Percentiles rank a stretch among this genome's conserved stretches.
Conservation (phyloP, 2,888 invertebrate genomes). For the Hetaerina titia region DNA sequence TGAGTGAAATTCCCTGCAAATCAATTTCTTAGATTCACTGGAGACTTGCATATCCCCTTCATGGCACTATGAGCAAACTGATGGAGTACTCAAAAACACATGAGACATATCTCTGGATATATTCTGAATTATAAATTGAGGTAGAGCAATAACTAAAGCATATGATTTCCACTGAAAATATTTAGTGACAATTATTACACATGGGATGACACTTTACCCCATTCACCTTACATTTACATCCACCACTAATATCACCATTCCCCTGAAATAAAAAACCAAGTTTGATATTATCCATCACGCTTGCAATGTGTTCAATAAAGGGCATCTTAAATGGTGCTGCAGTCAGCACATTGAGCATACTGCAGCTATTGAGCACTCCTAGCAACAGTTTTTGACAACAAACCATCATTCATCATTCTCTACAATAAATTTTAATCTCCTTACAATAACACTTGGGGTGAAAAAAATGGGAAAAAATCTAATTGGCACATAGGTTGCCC, state of each 20-base stretch:
- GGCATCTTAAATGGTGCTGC: too few relatives aligned
- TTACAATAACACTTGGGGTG: too few relatives aligned
- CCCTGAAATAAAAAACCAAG: conserved; percentile 78
- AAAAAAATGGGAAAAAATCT: too few relatives aligned
- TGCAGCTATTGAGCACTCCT: too few relatives aligned
- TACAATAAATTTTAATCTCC: too few relatives aligned
- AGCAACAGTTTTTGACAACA: too few relatives aligned
- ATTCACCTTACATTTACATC: conserved; percentile 91
- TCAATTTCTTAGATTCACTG: neutral
- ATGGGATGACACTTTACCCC: conserved; percentile 90
- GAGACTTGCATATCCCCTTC: neutral
- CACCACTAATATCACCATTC: conserved; percentile 89
- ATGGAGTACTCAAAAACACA: neutral
- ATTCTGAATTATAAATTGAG: neutral
- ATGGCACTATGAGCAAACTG: neutral
- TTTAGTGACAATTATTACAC: conserved; percentile 92
- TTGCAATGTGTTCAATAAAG: too few relatives aligned
- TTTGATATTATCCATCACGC: too few relatives aligned
- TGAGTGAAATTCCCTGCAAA: neutral
- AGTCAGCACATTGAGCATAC: too few relatives aligned
- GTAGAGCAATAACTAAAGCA: neutral
- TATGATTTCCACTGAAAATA: neutral
- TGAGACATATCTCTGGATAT: neutral
- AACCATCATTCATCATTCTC: too few relatives aligned
- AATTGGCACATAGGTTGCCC: too few relatives aligned